phyloP scores from a whole-genome alignment of 2,888 invertebrate species.

The Parasteatoda lunata region DNA sequence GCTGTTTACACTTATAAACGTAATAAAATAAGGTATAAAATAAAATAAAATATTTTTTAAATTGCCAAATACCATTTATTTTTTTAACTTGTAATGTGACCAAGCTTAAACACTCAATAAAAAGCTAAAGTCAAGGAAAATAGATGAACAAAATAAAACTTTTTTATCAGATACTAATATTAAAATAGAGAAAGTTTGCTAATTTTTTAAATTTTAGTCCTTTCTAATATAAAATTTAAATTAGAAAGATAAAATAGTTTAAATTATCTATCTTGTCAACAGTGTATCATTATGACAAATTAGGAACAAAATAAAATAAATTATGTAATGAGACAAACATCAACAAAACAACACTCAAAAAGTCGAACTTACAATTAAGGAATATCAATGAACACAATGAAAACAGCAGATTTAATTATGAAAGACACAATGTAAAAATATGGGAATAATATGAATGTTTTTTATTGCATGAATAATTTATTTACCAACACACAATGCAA shows the following conservation, averaged over 20 bases:
- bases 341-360: background rate
- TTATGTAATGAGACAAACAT: conserved; percentile 19
- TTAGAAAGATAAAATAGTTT: background rate
- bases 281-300: conserved; percentile 38
- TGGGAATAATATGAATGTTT: background rate
- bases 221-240: no score
- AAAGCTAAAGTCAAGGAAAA: no score
- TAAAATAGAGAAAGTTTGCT: no score
- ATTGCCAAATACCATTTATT: no score
- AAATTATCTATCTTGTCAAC: conserved; percentile 14
- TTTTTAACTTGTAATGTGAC: no score
- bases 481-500: no score
- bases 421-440: background rate
- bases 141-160: no score
- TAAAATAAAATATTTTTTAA: background rate
- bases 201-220: no score
- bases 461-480: no score
- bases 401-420: background rate
- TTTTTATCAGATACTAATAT: no score
- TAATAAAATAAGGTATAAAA: background rate
- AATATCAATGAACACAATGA: background rate
- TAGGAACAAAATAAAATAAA: conserved; percentile 58
- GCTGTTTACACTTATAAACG: background rate
- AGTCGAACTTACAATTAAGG: background rate
- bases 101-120: no score